These are phyloP conservation scores for Tetramorium alpestre DNA, from an alignment of 1,140 invertebrate genomes.

Conservation along the genomic window DNA sequence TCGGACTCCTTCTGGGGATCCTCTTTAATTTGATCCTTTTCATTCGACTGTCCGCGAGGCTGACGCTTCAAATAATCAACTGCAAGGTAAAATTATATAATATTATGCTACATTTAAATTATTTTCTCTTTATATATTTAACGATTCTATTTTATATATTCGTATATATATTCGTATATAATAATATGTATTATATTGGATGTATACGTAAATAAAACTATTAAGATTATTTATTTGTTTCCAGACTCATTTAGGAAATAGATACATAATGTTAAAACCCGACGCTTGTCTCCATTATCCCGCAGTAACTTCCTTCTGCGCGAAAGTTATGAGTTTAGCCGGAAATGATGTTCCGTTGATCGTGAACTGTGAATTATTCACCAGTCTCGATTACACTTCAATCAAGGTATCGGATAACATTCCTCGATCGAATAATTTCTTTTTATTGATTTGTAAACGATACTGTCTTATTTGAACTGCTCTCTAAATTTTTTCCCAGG, in stretches of 20 bases:
- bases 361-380: slow-evolving; percentile 87
- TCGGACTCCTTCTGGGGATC: slow-evolving; percentile 90
- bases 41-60: slow-evolving; percentile 86
- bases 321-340: slow-evolving; percentile 84
- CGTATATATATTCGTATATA: neutral
- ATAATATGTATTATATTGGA: neutral
- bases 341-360: slow-evolving; percentile 85
- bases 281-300: slow-evolving; percentile 89
- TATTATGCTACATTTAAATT: neutral
- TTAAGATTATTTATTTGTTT: slow-evolving; percentile 28
- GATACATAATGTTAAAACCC: slow-evolving; percentile 87
- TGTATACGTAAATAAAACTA: neutral
- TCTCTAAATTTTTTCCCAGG: slow-evolving; percentile 72
- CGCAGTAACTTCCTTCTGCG: slow-evolving; percentile 87
- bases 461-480: neutral
- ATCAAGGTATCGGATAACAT: slow-evolving; percentile 83
- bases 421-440: slow-evolving; percentile 7
- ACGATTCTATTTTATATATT: neutral
- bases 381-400: slow-evolving; percentile 88
- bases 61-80: slow-evolving; percentile 79
- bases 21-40: slow-evolving; percentile 87
- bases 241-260: slow-evolving; percentile 78
- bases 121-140: neutral
- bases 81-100: slow-evolving; percentile 79
- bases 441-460: neutral